Conservation (phyloP, 2,797 vertebrate species). For the Glossophaga mutica region DNA sequence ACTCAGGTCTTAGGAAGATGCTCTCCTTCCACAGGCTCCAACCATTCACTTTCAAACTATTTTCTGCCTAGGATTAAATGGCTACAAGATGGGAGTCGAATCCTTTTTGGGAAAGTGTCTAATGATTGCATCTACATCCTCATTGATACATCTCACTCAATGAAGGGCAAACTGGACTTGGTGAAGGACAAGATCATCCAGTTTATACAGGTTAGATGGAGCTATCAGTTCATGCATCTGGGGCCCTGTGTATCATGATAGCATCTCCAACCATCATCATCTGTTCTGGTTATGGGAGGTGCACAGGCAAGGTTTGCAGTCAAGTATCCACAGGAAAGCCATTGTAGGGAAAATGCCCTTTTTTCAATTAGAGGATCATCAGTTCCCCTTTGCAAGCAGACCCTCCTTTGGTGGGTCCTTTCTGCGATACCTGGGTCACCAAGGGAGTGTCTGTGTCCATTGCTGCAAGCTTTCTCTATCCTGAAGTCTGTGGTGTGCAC, state of each 20-base stretch:
- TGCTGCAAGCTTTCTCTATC: neutral
- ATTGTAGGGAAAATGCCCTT: neutral
- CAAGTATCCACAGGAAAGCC: neutral
- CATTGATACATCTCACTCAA: conserved; percentile 86
- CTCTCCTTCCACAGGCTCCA: neutral
- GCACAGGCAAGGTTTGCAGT: neutral
- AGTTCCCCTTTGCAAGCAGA: neutral
- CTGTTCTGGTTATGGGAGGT: neutral
- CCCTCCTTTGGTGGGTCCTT: neutral
- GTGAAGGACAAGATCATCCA: conserved; percentile 85
- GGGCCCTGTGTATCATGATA: neutral
- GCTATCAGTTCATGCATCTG: neutral
- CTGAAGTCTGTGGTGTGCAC: neutral
- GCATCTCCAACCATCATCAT: neutral
- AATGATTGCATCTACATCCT: conserved; percentile 83
- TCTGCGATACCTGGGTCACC: neutral
- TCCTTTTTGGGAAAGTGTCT: conserved; percentile 83
- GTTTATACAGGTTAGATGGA: conserved; percentile 81
- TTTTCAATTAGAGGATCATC: neutral
- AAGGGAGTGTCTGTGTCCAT: neutral
- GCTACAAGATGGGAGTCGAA: conserved; percentile 82
- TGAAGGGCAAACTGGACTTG: conserved; percentile 83
- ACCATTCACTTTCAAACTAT: neutral
- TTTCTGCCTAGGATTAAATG: conserved; percentile 81
- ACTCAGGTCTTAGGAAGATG: neutral